phyloP scores from a whole-genome alignment of 1,140 invertebrate genomes.

The Heliothis virescens region DNA sequence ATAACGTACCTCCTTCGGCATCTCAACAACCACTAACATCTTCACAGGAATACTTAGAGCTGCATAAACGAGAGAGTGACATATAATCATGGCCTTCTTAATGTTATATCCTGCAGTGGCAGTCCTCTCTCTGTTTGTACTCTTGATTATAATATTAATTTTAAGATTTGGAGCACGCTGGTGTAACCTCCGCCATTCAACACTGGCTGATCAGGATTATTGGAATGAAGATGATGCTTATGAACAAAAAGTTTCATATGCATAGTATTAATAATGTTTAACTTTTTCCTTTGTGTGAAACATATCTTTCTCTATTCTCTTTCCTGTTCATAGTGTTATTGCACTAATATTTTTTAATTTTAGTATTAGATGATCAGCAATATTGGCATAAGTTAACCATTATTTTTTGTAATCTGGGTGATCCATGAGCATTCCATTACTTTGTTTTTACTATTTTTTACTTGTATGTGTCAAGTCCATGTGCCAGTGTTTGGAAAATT shows the following conservation, averaged over 20 bases:
- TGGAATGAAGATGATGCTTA: slow-evolving; percentile 78
- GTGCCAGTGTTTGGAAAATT: no score
- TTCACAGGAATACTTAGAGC: slow-evolving; percentile 90
- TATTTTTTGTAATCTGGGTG: no score
- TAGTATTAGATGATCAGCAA: no score
- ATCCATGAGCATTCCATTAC: no score
- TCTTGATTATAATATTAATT: slow-evolving; percentile 91
- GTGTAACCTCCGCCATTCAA: slow-evolving; percentile 89
- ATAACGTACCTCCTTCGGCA: slow-evolving; percentile 65
- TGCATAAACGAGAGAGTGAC: slow-evolving; percentile 93
- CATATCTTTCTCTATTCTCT: neutral
- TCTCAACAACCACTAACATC: slow-evolving; percentile 77
- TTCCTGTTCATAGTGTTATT: no score
- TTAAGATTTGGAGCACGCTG: slow-evolving; percentile 90
- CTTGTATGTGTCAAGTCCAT: neutral
- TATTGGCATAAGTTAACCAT: no score
- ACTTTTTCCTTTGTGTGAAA: neutral
- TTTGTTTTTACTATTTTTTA: neutral
- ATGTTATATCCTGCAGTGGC: slow-evolving; percentile 91
- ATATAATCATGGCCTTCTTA: slow-evolving; percentile 91
- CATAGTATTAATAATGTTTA: slow-evolving; percentile 50
- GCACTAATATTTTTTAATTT: no score
- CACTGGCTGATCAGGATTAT: slow-evolving; percentile 81
- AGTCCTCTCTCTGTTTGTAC: slow-evolving; percentile 90
- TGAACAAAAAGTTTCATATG: slow-evolving; percentile 81